Conservation (phyloP, 2,797 vertebrate genomes). For the Leptoclinus maculatus region DNA sequence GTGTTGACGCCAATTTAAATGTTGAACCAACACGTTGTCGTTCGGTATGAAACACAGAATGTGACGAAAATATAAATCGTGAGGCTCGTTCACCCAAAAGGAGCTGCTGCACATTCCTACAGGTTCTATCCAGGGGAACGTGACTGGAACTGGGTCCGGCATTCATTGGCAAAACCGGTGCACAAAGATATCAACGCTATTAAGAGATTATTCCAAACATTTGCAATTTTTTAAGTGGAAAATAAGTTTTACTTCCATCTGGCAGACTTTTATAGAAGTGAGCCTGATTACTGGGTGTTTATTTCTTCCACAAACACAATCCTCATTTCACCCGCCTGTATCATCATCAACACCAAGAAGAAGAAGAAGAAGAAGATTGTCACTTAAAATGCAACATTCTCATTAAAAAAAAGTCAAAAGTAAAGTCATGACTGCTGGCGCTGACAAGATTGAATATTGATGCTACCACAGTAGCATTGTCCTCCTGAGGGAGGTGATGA, state of each 20-base stretch:
- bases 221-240: too few species aligned
- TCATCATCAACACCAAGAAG: neutral
- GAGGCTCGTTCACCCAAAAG: too few species aligned
- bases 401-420: neutral
- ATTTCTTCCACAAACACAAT: neutral
- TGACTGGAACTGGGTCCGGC: too few species aligned
- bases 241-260: neutral
- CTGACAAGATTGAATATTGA: neutral
- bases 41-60: too few species aligned
- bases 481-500: conserved; percentile 26
- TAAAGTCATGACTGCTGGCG: neutral
- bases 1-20: neutral
- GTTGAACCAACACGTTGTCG: neutral
- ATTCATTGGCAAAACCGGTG: too few species aligned
- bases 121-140: too few species aligned
- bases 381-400: neutral
- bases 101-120: too few species aligned
- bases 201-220: neutral
- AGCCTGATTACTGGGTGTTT: neutral
- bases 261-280: neutral
- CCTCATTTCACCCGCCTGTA: neutral
- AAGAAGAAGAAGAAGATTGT: neutral
- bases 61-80: too few species aligned
- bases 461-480: neutral
- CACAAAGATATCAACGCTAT: neutral